Conservation (phyloP, 2,113 vertebrate genomes). For the Xiphophorus couchianus region DNA sequence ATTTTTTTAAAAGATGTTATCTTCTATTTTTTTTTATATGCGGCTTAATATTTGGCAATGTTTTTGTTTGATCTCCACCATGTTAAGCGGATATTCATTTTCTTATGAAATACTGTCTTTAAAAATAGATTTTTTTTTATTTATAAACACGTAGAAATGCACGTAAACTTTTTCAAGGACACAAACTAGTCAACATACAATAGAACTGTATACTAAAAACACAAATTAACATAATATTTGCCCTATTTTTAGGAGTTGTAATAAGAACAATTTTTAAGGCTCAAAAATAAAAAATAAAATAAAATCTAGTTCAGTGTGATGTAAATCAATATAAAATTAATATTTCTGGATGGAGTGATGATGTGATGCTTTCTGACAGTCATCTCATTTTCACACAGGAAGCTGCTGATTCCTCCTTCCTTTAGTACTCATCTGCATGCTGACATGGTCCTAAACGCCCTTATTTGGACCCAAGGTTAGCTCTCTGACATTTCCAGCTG, state of each 20-base stretch:
- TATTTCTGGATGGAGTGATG: background rate
- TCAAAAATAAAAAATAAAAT: too few relatives aligned
- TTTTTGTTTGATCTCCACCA: background rate
- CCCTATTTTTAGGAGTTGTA: background rate
- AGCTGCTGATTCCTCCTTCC: conserved; percentile 6
- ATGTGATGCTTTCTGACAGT: background rate
- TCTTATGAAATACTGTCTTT: background rate
- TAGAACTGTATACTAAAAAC: background rate
- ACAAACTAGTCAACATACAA: background rate
- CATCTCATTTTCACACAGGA: conserved; percentile 27
- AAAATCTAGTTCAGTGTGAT: too few relatives aligned
- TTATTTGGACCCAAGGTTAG: conserved; percentile 71
- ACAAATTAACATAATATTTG: background rate
- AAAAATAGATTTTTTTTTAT: background rate
- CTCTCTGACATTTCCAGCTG: conserved; percentile 77
- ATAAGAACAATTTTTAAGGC: too few relatives aligned
- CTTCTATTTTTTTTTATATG: background rate
- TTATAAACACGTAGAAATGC: background rate
- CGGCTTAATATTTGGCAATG: too few relatives aligned
- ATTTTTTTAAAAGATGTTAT: background rate
- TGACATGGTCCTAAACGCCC: conserved; percentile 43
- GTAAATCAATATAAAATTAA: too few relatives aligned
- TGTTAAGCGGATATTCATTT: background rate
- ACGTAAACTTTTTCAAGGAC: background rate
- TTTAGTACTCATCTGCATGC: conserved; percentile 38